phyloP scores from a whole-genome alignment of 1,140 invertebrate genomes.

The Papilio machaon region DNA sequence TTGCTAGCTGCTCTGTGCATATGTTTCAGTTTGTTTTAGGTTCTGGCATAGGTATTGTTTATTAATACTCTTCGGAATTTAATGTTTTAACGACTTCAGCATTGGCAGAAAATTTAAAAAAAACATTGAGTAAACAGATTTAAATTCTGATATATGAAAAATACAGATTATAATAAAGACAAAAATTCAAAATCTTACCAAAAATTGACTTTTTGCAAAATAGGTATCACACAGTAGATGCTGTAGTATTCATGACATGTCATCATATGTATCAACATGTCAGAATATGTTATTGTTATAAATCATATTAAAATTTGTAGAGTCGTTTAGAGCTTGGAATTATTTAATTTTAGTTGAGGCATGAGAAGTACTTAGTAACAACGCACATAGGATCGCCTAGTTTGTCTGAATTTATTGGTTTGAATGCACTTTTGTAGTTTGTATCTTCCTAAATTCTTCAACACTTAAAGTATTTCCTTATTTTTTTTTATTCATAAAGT shows the following conservation, averaged over 20 bases:
- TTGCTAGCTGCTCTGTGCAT: background rate
- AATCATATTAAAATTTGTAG: background rate
- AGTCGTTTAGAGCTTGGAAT: conserved; percentile 4
- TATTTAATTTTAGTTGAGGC: conserved; percentile 20
- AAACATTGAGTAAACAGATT: background rate
- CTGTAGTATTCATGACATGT: background rate
- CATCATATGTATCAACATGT: background rate
- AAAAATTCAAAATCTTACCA: too few relatives aligned
- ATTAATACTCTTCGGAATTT: too few relatives aligned
- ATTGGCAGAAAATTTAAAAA: too few relatives aligned
- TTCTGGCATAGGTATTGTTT: too few relatives aligned
- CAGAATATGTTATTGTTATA: background rate
- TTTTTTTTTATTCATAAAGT: too few relatives aligned
- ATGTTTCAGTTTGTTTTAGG: background rate
- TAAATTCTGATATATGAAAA: too few relatives aligned
- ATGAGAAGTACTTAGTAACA: conserved; percentile 12
- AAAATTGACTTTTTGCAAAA: background rate
- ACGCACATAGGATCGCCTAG: conserved; percentile 1
- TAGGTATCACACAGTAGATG: background rate
- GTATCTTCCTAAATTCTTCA: background rate
- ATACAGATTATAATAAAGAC: too few relatives aligned
- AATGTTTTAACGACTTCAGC: too few relatives aligned
- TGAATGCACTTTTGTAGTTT: conserved; percentile 26
- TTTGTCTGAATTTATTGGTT: background rate
- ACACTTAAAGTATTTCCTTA: background rate